A percentile compares a stretch with the other conserved stretches of the same genome.
These are phyloP conservation scores for Melanogrammus aeglefinus DNA, from an alignment of 2,797 vertebrate genomes.

Conservation along the genomic window DNA sequence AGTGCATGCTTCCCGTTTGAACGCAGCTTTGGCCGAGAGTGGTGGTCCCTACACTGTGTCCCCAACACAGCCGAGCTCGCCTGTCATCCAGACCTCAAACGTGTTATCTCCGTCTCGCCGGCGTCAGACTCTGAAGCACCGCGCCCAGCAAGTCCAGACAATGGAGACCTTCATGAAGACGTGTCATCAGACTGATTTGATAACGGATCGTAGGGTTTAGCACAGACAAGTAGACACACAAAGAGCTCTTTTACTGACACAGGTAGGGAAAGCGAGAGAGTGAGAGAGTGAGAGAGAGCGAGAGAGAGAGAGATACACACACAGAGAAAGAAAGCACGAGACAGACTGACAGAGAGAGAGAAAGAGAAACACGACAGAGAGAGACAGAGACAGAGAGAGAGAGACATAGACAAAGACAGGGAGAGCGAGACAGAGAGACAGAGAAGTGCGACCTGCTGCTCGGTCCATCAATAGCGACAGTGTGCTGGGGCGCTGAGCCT, in stretches of 20 bases:
- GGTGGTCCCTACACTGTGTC: too few relatives aligned
- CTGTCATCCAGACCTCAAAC: too few relatives aligned
- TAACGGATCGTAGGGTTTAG: conserved; percentile 49
- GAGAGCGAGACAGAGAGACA: conserved; percentile 12
- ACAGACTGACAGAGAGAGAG: neutral
- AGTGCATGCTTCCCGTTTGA: too few relatives aligned
- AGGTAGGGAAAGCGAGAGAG: neutral
- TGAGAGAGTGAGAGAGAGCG: too few relatives aligned
- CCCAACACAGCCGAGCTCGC: too few relatives aligned
- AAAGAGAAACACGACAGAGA: conserved; percentile 16
- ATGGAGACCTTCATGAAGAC: conserved; percentile 43
- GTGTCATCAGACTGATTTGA: conserved; percentile 52
- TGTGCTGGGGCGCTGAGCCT: conserved; percentile 42
- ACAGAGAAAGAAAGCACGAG: neutral
- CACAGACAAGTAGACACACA: conserved; percentile 48
- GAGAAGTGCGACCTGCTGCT: conserved; percentile 51
- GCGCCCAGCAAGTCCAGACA: conserved; percentile 35
- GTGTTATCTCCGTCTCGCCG: too few relatives aligned
- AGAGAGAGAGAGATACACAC: conserved; percentile 14
- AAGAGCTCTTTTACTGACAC: neutral
- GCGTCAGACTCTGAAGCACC: conserved; percentile 37
- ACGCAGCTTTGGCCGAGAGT: too few relatives aligned
- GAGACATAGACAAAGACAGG: neutral
- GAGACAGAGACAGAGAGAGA: too few relatives aligned
- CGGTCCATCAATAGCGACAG: conserved; percentile 55